A percentile compares a stretch with the other conserved stretches of the same genome.
Conservation (phyloP, 2,113 vertebrate genomes). For the Arothron firmamentum region DNA sequence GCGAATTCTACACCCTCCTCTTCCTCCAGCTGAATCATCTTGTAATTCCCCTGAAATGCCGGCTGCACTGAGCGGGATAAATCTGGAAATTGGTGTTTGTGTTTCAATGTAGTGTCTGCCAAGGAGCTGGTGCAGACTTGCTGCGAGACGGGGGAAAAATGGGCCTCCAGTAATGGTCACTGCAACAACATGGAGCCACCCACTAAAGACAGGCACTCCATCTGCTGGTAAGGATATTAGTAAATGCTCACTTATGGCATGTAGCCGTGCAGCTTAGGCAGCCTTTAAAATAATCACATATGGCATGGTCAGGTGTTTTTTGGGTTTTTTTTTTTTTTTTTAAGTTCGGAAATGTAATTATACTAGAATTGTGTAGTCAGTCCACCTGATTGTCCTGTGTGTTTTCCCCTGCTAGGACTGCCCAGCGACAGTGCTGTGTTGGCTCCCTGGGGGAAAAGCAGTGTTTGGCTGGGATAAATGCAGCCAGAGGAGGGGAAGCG, state of each 20-base stretch:
- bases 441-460: conserved; percentile 80
- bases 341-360: conserved; percentile 3
- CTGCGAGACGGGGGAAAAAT: conserved; percentile 87
- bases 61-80: conserved; percentile 25
- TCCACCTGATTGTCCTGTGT: conserved; percentile 20
- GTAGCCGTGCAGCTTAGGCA: conserved; percentile 2
- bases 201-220: conserved; percentile 68
- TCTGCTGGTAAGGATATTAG: conserved; percentile 81
- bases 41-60: conserved; percentile 21
- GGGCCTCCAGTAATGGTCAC: conserved; percentile 83
- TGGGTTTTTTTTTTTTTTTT: conserved; percentile 3
- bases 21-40: conserved; percentile 13
- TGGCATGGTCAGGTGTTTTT: background rate
- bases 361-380: background rate
- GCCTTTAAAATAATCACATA: conserved; percentile 4
- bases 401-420: conserved; percentile 73
- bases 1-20: conserved; percentile 2
- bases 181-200: conserved; percentile 80
- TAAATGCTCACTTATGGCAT: conserved; percentile 1
- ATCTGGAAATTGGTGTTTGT: conserved; percentile 39
- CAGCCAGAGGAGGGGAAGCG: conserved; percentile 77
- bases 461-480: conserved; percentile 82
- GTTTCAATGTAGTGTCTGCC: conserved; percentile 74
- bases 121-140: conserved; percentile 84
- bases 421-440: conserved; percentile 86